Evolutionary conservation across 2,797 vertebrate species (phyloP).

Genomic region (Labeo calbasu): DNA sequence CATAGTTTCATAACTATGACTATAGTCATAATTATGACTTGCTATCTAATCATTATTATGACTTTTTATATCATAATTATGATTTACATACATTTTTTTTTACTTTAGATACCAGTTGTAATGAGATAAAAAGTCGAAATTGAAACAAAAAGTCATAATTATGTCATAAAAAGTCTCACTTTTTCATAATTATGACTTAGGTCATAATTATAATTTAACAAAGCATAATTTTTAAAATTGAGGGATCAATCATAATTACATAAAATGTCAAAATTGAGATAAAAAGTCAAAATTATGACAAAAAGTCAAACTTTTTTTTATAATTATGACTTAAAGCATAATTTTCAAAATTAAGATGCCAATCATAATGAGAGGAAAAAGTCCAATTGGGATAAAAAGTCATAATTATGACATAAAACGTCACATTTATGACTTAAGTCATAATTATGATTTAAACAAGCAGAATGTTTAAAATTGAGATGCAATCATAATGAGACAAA

Average conservation of each 20-base stretch:
- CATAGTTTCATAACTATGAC: too few relatives aligned
- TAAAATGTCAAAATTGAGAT: neutral
- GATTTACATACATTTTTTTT: neutral
- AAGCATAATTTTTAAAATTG: neutral
- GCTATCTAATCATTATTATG: neutral
- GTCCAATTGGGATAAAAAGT: neutral
- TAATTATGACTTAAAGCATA: too few relatives aligned
- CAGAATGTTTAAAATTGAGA: too few relatives aligned
- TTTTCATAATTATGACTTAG: neutral
- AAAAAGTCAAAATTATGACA: neutral
- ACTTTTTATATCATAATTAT: neutral
- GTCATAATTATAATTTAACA: neutral
- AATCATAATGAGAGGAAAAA: neutral
- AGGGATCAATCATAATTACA: neutral
- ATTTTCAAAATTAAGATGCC: neutral
- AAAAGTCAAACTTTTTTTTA: neutral
- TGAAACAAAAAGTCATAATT: neutral
- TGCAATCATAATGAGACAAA: too few relatives aligned
- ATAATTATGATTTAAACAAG: too few relatives aligned
- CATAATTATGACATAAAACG: too few relatives aligned
- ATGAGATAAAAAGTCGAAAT: neutral
- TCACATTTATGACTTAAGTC: neutral
- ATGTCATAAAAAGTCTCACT: neutral
- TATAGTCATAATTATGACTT: neutral
- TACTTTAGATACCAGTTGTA: neutral